These are phyloP conservation scores for Philopotamus ludificatus DNA, from an alignment of 1,140 invertebrate genomes.

Conservation along the genomic window DNA sequence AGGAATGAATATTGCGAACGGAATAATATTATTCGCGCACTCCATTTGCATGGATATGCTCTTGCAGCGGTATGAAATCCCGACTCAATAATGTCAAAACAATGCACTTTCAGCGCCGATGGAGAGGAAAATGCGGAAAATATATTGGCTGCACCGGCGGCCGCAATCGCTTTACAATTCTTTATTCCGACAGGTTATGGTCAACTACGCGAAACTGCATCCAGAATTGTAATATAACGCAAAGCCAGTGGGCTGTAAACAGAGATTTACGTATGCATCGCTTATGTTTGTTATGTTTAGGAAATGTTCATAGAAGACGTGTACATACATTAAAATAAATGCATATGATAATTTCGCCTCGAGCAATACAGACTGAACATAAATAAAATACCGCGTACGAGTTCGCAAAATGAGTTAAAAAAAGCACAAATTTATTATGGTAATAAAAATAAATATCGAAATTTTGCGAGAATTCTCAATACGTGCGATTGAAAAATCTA, in stretches of 20 bases:
- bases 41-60: conserved; percentile 32
- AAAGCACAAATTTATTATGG: too few relatives aligned
- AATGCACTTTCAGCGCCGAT: conserved; percentile 38
- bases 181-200: conserved; percentile 37
- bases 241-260: conserved; percentile 8
- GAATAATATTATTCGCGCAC: conserved; percentile 11
- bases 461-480: too few relatives aligned
- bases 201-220: conserved; percentile 21
- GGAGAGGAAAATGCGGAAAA: conserved; percentile 30
- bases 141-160: conserved; percentile 29
- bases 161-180: conserved; percentile 14
- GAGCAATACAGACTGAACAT: too few relatives aligned
- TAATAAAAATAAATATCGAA: too few relatives aligned
- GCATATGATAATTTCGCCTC: too few relatives aligned
- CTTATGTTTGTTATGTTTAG: too few relatives aligned
- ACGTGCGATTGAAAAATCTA: too few relatives aligned
- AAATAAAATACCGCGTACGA: too few relatives aligned
- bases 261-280: too few relatives aligned
- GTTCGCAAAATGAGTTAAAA: too few relatives aligned
- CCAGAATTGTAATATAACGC: conserved; percentile 26
- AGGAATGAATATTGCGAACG: background rate
- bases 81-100: conserved; percentile 42
- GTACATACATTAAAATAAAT: too few relatives aligned
- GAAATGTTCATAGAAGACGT: too few relatives aligned
- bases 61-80: conserved; percentile 27